Conservation (phyloP, 2,797 vertebrate genomes). For the Gila robusta region DNA sequence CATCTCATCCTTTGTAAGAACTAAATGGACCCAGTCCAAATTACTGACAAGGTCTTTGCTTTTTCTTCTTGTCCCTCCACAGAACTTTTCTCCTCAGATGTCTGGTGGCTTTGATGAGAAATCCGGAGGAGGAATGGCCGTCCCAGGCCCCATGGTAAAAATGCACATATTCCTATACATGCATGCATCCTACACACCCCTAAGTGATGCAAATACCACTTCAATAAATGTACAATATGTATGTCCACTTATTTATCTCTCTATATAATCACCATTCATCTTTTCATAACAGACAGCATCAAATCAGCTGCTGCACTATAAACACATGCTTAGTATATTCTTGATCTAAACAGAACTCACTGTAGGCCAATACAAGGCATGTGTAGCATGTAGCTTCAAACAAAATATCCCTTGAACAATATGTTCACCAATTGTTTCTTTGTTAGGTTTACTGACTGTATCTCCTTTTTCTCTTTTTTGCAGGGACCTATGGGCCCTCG, state of each 20-base stretch:
- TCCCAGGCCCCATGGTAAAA: constrained; percentile 92
- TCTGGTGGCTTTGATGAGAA: constrained; percentile 93
- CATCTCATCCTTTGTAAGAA: background rate
- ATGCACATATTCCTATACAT: constrained; percentile 9
- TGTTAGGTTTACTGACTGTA: constrained; percentile 41
- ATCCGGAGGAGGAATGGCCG: constrained; percentile 81
- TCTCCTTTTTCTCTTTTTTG: constrained; percentile 57
- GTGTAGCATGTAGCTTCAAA: background rate
- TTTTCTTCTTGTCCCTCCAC: constrained; percentile 53
- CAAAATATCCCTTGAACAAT: background rate
- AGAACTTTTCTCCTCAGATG: constrained; percentile 98
- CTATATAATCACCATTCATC: background rate
- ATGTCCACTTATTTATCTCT: background rate
- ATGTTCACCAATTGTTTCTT: background rate
- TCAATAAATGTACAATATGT: background rate
- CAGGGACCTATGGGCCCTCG: constrained; percentile 95
- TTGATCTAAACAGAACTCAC: background rate
- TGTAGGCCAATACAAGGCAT: background rate
- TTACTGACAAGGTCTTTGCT: constrained; percentile 19
- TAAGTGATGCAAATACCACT: background rate
- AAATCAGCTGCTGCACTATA: background rate
- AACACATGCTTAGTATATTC: background rate
- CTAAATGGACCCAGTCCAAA: background rate
- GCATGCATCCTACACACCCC: background rate
- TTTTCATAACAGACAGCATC: background rate